Conservation (phyloP, 2,113 vertebrate genomes). For the Nothobranchius kuhntae region DNA sequence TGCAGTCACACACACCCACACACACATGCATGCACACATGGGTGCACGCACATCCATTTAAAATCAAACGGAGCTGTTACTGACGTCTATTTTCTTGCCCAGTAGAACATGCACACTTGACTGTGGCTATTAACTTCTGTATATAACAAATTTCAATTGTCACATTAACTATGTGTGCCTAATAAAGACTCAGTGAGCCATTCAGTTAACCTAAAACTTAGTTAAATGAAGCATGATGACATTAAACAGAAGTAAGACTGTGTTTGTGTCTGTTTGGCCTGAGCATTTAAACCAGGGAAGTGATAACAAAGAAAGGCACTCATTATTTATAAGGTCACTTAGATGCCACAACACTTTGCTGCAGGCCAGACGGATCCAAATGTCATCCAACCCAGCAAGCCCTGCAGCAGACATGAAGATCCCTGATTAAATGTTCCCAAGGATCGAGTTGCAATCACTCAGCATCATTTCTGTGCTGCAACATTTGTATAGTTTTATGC, state of each 20-base stretch:
- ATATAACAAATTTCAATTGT: slow-evolving; percentile 50
- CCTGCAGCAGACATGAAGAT: slow-evolving; percentile 20
- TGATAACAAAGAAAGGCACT: slow-evolving; percentile 56
- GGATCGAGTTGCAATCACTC: background rate
- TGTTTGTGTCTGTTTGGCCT: slow-evolving; percentile 18
- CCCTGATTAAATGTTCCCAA: slow-evolving; percentile 15
- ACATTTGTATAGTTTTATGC: background rate
- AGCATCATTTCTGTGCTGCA: background rate
- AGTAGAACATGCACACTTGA: slow-evolving; percentile 49
- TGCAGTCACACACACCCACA: slow-evolving; percentile 6
- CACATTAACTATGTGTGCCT: slow-evolving; percentile 45
- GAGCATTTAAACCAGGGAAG: slow-evolving; percentile 34
- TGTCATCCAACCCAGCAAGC: slow-evolving; percentile 51
- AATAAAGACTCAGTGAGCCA: slow-evolving; percentile 9
- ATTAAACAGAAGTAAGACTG: slow-evolving; percentile 36
- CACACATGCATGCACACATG: background rate
- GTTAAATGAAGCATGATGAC: slow-evolving; percentile 23
- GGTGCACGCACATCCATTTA: slow-evolving; percentile 18
- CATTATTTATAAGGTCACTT: slow-evolving; percentile 63
- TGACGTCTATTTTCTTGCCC: slow-evolving; percentile 35
- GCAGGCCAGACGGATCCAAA: slow-evolving; percentile 34
- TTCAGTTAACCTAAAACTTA: slow-evolving; percentile 7
- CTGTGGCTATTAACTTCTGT: slow-evolving; percentile 19
- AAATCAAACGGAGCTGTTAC: slow-evolving; percentile 50
- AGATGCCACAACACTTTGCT: slow-evolving; percentile 49